A percentile compares a stretch with the other conserved stretches of the same genome.
Evolutionary conservation across 2,797 vertebrate genomes (phyloP).

Genomic region (Xenentodon cancila): DNA sequence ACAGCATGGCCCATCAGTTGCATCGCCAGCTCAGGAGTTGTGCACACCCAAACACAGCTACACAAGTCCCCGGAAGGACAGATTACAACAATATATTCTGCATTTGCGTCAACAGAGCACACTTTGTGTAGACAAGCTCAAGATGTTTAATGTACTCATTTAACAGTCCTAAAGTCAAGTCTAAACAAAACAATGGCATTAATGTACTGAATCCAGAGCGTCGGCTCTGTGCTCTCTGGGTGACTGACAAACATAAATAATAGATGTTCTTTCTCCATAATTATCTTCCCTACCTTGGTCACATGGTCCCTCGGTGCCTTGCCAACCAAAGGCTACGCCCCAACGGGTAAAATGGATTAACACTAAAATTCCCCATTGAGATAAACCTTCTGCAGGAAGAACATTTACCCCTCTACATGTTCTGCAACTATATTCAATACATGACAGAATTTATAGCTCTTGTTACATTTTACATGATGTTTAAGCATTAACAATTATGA

Average conservation of each 20-base stretch:
- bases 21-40: slow-evolving; percentile 60
- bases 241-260: slow-evolving; percentile 75
- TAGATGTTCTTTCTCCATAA: slow-evolving; percentile 70
- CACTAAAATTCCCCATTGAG: slow-evolving; percentile 54
- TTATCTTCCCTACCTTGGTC: slow-evolving; percentile 66
- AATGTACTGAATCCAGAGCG: slow-evolving; percentile 53
- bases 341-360: slow-evolving; percentile 46
- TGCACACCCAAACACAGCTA: slow-evolving; percentile 57
- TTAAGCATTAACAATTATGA: slow-evolving; percentile 21
- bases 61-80: slow-evolving; percentile 33
- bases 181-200: slow-evolving; percentile 30
- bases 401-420: slow-evolving; percentile 47
- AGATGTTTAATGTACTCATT: slow-evolving; percentile 1
- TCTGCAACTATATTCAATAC: slow-evolving; percentile 53
- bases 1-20: slow-evolving; percentile 41
- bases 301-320: slow-evolving; percentile 52
- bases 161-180: not conserved
- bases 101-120: slow-evolving; percentile 16
- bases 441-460: slow-evolving; percentile 56
- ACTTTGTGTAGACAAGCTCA: not conserved
- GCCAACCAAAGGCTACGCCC: slow-evolving; percentile 48
- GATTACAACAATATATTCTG: slow-evolving; percentile 38
- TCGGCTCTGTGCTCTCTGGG: slow-evolving; percentile 53
- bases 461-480: slow-evolving; percentile 46
- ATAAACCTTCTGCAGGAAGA: slow-evolving; percentile 45